Evolutionary conservation across 2,113 vertebrate species (phyloP).

Genomic region (Ameiurus melas): DNA sequence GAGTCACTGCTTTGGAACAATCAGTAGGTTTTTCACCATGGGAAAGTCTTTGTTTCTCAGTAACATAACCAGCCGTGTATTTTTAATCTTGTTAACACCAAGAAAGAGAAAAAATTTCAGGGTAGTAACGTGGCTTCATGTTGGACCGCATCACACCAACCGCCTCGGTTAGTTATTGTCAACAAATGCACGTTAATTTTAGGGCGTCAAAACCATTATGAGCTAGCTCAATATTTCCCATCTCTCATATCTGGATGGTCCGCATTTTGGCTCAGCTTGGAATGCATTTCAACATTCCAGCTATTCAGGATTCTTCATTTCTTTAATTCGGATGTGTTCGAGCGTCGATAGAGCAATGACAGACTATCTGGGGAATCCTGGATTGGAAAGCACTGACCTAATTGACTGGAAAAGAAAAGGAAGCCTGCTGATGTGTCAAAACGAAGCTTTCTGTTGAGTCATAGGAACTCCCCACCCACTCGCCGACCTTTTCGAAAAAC

Average conservation of each 20-base stretch:
- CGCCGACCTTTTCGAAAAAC: neutral
- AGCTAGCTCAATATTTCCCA: neutral
- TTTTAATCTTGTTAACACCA: neutral
- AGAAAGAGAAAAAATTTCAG: neutral
- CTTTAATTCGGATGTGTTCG: neutral
- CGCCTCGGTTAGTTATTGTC: no score
- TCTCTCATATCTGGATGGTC: neutral
- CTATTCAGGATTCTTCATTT: neutral
- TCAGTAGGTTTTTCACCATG: neutral
- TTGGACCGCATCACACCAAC: neutral
- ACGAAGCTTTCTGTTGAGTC: conserved; percentile 18
- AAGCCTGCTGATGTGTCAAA: conserved; percentile 19
- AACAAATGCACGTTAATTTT: neutral
- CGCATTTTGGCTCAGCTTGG: neutral
- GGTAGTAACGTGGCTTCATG: neutral
- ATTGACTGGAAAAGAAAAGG: conserved; percentile 11
- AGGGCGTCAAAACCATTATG: neutral
- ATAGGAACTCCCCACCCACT: conserved; percentile 20
- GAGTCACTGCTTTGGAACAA: neutral
- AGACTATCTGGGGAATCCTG: neutral
- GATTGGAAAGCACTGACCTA: conserved; percentile 4
- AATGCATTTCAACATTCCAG: neutral
- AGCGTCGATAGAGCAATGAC: no score
- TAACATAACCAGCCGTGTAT: neutral
- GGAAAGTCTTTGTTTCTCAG: neutral